Conservation (phyloP, 2,888 invertebrate species). For the Dendrolimus houi region DNA sequence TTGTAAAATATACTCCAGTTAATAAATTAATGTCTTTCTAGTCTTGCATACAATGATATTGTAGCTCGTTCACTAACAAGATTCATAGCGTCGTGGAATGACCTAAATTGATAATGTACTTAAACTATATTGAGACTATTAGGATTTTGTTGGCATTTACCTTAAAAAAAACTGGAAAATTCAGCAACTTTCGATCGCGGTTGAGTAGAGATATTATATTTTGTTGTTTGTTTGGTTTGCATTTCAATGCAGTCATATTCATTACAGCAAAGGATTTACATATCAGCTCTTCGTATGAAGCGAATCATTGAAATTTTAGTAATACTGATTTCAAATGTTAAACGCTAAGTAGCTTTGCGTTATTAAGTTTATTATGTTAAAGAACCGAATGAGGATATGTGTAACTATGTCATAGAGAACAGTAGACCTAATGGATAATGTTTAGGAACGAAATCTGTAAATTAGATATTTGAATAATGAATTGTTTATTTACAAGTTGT, state of each 20-base stretch:
- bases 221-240: not conserved
- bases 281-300: not conserved
- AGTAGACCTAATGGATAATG: conserved; percentile 11
- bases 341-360: not conserved
- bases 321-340: not conserved
- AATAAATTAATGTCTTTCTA: too few relatives aligned
- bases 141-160: too few relatives aligned
- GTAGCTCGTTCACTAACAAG: too few relatives aligned
- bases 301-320: too few relatives aligned
- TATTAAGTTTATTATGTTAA: not conserved
- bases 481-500: conserved; percentile 76
- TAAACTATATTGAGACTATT: too few relatives aligned
- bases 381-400: not conserved
- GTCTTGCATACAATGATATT: too few relatives aligned
- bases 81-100: too few relatives aligned
- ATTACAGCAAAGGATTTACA: not conserved
- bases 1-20: too few relatives aligned
- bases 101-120: too few relatives aligned
- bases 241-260: not conserved
- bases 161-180: too few relatives aligned
- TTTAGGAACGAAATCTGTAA: conserved; percentile 57
- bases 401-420: not conserved
- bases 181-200: too few relatives aligned
- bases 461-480: conserved; percentile 69
- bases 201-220: too few relatives aligned